Conservation (phyloP, 2,797 vertebrate genomes). For the Chiroxiphia lanceolata region DNA sequence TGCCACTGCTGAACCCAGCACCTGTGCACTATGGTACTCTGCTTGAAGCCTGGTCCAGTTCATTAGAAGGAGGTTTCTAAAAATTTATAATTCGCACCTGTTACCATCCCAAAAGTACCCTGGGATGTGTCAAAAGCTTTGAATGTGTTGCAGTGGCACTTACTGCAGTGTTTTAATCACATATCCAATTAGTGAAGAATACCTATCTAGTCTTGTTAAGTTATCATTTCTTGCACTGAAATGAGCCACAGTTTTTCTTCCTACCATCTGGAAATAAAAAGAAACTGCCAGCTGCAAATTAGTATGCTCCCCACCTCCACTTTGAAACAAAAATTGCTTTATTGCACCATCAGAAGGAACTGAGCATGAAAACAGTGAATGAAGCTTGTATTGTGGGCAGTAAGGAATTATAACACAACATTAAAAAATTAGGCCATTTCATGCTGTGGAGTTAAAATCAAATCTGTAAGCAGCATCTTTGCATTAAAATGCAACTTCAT, state of each 20-base stretch:
- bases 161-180: not conserved
- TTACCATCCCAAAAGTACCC: not conserved
- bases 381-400: not conserved
- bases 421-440: conserved; percentile 5
- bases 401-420: not conserved
- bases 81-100: not conserved
- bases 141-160: not conserved
- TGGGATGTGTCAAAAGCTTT: not conserved
- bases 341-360: not conserved
- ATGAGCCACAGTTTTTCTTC: not conserved
- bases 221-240: not conserved
- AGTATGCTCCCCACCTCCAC: conserved; percentile 1
- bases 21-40: not conserved
- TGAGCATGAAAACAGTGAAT: not conserved
- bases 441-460: not conserved
- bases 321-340: conserved; percentile 14
- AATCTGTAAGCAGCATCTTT: not conserved
- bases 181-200: not conserved
- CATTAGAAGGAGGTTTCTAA: not conserved
- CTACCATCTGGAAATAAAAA: not conserved
- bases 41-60: not conserved
- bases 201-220: not conserved
- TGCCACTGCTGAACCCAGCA: not conserved
- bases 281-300: conserved; percentile 26
- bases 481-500: conserved; percentile 8